Conservation (phyloP, 2,888 invertebrate genomes). For the Eupeodes latifasciatus region DNA sequence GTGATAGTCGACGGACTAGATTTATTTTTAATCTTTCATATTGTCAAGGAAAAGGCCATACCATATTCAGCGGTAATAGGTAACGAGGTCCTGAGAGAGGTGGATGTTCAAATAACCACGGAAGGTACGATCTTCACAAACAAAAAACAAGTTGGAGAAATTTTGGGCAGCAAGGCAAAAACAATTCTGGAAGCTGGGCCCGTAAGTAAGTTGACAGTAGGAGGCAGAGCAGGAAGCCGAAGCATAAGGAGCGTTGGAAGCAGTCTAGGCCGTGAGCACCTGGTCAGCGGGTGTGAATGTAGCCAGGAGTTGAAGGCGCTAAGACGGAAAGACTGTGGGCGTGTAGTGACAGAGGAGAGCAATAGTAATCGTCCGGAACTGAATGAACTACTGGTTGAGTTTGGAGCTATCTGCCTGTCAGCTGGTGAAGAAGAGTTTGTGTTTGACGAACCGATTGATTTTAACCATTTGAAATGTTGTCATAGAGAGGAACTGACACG, state of each 20-base stretch:
- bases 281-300: neutral
- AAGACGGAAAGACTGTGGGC: neutral
- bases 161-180: neutral
- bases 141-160: neutral
- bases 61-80: constrained; percentile 59
- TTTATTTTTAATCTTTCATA: constrained; percentile 48
- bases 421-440: neutral
- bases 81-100: constrained; percentile 38
- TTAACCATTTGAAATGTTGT: too few species aligned
- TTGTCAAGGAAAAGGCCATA: constrained; percentile 45
- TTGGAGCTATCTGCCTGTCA: constrained; percentile 23
- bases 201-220: neutral
- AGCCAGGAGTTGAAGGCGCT: neutral
- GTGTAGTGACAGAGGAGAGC: neutral
- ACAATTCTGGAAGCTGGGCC: neutral
- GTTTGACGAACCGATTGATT: too few species aligned
- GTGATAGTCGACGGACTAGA: constrained; percentile 32
- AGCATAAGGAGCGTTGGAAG: too few species aligned
- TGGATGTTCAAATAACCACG: constrained; percentile 13
- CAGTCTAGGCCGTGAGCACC: too few species aligned
- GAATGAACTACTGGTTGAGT: constrained; percentile 36
- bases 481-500: too few species aligned
- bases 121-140: constrained; percentile 1
- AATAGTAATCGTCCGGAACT: too few species aligned
- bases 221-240: neutral